Base-by-base conservation (phyloP, 2,113 vertebrate species). In the Prunella himalayana region DNA sequence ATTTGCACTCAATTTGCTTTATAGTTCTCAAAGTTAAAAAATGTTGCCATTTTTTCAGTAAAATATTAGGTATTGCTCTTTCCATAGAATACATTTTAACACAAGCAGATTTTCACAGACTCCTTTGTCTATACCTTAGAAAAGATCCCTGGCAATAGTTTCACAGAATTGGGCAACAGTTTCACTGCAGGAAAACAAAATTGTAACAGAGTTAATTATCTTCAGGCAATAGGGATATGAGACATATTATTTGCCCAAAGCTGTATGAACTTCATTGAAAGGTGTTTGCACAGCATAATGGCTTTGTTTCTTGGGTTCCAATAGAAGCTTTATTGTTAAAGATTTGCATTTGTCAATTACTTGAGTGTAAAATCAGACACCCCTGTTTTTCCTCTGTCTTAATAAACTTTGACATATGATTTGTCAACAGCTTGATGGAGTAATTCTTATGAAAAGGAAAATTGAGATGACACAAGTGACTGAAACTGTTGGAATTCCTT, bases 371-470 rank as follows among this genome's bases (percentile, higher is more conserved):
- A 82, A 80, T 94, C 2, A 1, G 16, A 90, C 91, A 69, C 30
- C 11, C 41, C 24, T 78, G 33, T 15, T 94, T 92, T 92, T 57
- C 28, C 81, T 95, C 69, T 85, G 76, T 96, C 88, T 81, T 86
- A 96, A 94, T 97, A 97, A 97, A 97, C 37, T 72, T 89, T 65
- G 51, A 44, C 1, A 0, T 88, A 69, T 71, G 65, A 95, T 93
- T 92, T 96, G 30, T 76, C 64, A 76, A 76, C 50, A 88, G 53
- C 47, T 72, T 75, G 56, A 66, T 91, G 28, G 80, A 75, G 45
- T 80, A n/a, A n/a, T 84, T 83, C 37, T 86, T 90, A 51, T 0
- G 22, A 60, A 76, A 87, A 61, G 51, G 42, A 69, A 71, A 82
- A 82, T 0, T 2, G 1, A 31, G 33, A 70, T 83, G 47, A 53